Conservation (phyloP, 2,797 vertebrate species). For the Mareca penelope region DNA sequence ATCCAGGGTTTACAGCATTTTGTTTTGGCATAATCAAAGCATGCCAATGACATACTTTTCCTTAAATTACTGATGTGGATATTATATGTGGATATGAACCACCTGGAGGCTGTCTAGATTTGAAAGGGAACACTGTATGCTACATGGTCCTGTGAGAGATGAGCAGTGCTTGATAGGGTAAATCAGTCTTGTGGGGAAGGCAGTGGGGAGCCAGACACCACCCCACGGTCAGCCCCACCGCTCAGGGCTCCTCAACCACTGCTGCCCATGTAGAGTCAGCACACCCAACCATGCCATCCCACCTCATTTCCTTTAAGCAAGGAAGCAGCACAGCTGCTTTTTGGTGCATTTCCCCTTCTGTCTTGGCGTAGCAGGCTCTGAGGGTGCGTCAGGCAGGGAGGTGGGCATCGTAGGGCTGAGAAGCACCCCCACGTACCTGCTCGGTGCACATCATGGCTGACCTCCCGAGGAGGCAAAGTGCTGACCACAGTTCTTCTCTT, state of each 20-base stretch:
- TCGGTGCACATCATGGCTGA: background rate
- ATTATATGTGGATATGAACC: background rate
- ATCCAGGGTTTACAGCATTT: background rate
- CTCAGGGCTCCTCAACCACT: rapidly evolving
- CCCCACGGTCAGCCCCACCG: rapidly evolving
- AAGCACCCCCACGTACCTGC: background rate
- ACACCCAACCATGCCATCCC: rapidly evolving
- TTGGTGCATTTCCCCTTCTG: background rate
- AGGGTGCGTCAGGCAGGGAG: background rate
- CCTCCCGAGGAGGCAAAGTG: conserved; percentile 65
- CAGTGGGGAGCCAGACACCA: background rate
- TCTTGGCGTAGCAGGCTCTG: background rate
- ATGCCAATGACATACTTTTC: background rate
- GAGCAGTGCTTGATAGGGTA: background rate
- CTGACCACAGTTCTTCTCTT: conserved; percentile 76
- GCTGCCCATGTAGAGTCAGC: background rate
- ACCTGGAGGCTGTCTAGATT: background rate
- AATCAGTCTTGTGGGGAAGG: background rate
- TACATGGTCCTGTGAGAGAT: rapidly evolving
- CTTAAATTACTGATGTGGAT: background rate
- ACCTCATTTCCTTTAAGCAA: background rate
- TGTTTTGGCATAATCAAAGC: background rate
- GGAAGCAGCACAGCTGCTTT: background rate
- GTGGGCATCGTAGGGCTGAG: background rate
- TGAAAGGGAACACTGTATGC: rapidly evolving